Evolutionary conservation across 1,140 invertebrate genomes (phyloP).

Genomic region (Drosophila tristis): DNA sequence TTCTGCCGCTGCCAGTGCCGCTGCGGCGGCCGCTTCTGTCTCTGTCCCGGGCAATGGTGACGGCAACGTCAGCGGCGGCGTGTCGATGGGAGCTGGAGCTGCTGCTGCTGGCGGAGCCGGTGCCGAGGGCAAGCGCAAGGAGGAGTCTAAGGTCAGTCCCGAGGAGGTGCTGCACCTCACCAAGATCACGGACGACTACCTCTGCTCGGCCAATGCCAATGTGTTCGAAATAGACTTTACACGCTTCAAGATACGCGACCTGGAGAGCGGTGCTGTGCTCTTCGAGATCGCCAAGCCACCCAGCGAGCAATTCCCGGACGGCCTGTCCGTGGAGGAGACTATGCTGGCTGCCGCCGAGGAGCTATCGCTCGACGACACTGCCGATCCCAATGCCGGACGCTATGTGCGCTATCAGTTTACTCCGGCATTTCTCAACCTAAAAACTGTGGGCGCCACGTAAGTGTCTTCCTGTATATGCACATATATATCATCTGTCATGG

Average conservation of each 20-base stretch:
- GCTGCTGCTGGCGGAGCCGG: slow-evolving; percentile 4
- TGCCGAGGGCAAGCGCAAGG: slow-evolving; percentile 42
- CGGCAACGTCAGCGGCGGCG: slow-evolving; percentile 10
- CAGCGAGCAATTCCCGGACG: slow-evolving; percentile 86
- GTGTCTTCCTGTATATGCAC: neutral
- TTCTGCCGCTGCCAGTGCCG: slow-evolving; percentile 15
- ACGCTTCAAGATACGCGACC: slow-evolving; percentile 97
- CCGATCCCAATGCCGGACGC: slow-evolving; percentile 95
- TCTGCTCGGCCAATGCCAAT: slow-evolving; percentile 97
- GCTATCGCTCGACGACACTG: slow-evolving; percentile 81
- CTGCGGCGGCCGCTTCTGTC: slow-evolving; percentile 5
- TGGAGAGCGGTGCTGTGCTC: slow-evolving; percentile 95
- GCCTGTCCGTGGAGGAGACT: slow-evolving; percentile 86
- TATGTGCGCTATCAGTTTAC: slow-evolving; percentile 99
- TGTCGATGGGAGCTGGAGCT: slow-evolving; percentile 5
- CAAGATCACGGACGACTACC: slow-evolving; percentile 90
- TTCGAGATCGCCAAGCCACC: slow-evolving; percentile 99
- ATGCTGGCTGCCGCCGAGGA: slow-evolving; percentile 87
- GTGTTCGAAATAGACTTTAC: slow-evolving; percentile 99
- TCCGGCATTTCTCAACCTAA: slow-evolving; percentile 96
- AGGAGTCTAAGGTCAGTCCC: slow-evolving; percentile 85
- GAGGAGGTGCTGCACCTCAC: slow-evolving; percentile 87
- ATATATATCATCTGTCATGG: too few relatives aligned
- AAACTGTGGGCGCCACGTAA: slow-evolving; percentile 97
- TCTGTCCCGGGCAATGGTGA: slow-evolving; percentile 5